These are phyloP conservation scores for Macroglossus sobrinus DNA, from an alignment of 2,113 vertebrate species.

Conservation along the genomic window DNA sequence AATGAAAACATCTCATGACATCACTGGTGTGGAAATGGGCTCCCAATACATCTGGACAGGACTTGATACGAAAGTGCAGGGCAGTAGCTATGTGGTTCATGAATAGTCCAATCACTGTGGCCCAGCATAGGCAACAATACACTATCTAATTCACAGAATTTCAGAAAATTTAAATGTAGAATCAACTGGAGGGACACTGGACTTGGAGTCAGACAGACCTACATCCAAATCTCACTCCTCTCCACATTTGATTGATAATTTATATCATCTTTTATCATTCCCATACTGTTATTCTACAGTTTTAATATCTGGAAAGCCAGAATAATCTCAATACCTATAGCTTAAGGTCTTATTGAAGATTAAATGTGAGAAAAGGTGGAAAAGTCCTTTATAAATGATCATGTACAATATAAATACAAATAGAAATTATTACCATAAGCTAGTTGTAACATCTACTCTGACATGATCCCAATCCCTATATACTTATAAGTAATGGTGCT, in stretches of 20 bases:
- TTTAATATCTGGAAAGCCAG: background rate
- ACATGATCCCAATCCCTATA: background rate
- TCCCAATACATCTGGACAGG: background rate
- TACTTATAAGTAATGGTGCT: background rate
- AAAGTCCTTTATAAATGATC: background rate
- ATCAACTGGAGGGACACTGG: background rate
- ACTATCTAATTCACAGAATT: background rate
- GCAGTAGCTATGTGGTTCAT: background rate
- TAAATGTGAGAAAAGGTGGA: background rate
- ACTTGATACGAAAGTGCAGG: background rate
- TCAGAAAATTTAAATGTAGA: background rate
- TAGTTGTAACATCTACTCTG: background rate
- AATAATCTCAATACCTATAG: background rate
- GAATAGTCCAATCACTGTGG: background rate
- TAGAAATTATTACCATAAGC: background rate
- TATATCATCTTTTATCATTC: background rate
- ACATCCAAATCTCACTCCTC: background rate
- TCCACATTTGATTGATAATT: background rate
- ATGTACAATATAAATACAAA: background rate
- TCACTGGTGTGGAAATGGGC: background rate
- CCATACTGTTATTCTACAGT: background rate
- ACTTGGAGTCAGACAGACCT: slow-evolving; percentile 27
- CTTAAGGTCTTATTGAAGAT: background rate
- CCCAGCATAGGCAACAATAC: background rate
- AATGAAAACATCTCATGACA: slow-evolving; percentile 57